Conservation (phyloP, 1,140 invertebrate genomes). For the Lamellibrachia luymesi region DNA sequence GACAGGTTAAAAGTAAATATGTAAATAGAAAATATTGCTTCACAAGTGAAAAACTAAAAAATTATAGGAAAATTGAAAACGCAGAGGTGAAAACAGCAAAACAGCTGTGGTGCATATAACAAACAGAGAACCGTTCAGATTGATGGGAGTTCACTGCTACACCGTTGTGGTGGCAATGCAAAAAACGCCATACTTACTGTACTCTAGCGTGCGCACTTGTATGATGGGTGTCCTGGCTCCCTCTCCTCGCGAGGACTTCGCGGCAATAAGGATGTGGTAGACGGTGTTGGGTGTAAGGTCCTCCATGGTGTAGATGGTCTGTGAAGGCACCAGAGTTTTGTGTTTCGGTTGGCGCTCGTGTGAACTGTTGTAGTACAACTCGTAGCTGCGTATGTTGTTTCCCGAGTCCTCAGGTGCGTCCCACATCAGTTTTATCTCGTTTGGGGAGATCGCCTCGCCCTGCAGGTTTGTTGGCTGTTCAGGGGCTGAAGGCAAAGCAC, state of each 20-base stretch:
- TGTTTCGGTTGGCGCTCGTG: slow-evolving; percentile 70
- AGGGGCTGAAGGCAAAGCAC: slow-evolving; percentile 67
- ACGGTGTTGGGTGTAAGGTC: slow-evolving; percentile 91
- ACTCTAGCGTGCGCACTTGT: slow-evolving; percentile 65
- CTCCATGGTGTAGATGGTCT: slow-evolving; percentile 81
- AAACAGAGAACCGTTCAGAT: not conserved
- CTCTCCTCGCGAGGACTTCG: slow-evolving; percentile 85
- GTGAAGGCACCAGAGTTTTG: slow-evolving; percentile 66
- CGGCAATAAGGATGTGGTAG: slow-evolving; percentile 94
- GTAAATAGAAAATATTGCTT: not conserved
- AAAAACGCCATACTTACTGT: slow-evolving; percentile 18
- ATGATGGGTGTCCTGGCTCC: slow-evolving; percentile 92
- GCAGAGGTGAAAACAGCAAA: not conserved
- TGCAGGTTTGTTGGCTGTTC: slow-evolving; percentile 86
- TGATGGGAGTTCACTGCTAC: not conserved
- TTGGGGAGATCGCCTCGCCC: slow-evolving; percentile 63
- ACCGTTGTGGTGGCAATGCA: not conserved
- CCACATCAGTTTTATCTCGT: slow-evolving; percentile 82
- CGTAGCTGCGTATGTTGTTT: slow-evolving; percentile 90
- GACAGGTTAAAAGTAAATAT: not conserved
- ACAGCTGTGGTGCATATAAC: not conserved
- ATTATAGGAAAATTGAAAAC: not conserved
- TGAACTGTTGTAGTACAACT: slow-evolving; percentile 96
- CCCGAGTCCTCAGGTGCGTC: slow-evolving; percentile 82
- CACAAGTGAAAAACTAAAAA: not conserved